Base-by-base conservation (phyloP, 2,113 vertebrate genomes). In the Toxotes chatareus region DNA sequence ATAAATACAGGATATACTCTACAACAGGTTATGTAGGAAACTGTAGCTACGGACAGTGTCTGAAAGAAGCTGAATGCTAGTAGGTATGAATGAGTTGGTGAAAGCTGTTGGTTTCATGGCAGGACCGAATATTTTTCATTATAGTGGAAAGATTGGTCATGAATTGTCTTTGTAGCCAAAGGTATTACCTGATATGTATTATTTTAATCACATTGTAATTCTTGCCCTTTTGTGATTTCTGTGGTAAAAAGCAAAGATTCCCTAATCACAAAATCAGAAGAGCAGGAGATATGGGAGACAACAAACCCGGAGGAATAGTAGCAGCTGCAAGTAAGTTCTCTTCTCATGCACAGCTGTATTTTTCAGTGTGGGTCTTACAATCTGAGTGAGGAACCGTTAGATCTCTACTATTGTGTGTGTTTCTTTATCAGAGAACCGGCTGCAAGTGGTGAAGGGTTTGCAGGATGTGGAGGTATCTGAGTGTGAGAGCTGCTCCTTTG, bases 371-470 rank as follows among this genome's bases (percentile, higher is more conserved):
- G 10, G 27, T 38, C 17, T 44, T 46, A 1, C 27, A 27, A 27
- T 27, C 27, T 27, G 1, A 63, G 8, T 36, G 5, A 53, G 38
- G 60, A 17, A 8, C 6, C 44, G 60, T 34, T 2, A 11, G 21
- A 51, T 61, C 8, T 61, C 34, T 36, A 27, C 73, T 10, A 49
- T 17, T 49, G 46, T 49, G 17, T 19, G 11, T 46, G 16, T 51
- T 19, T 77, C 31, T 81, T 19, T 84, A 64, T 42, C 88, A 99
- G 98, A 96, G 95, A 96, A 97, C 38, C 96, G 96, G 76, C 93
- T 98, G 83, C 96, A 95, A 77, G 74, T 99, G 47, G 89, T 97
- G 71, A 96, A 94, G 82, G 96, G 96, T 6, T 90, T 99, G 72
- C 95, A 96, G 71, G 90, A 95, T 0, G 60, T 94, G 31, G 84